A percentile compares a stretch with the other conserved stretches of the same genome.
These are phyloP conservation scores for Berghia stephanieae DNA, from an alignment of 1,140 invertebrate species.

Conservation along the genomic window DNA sequence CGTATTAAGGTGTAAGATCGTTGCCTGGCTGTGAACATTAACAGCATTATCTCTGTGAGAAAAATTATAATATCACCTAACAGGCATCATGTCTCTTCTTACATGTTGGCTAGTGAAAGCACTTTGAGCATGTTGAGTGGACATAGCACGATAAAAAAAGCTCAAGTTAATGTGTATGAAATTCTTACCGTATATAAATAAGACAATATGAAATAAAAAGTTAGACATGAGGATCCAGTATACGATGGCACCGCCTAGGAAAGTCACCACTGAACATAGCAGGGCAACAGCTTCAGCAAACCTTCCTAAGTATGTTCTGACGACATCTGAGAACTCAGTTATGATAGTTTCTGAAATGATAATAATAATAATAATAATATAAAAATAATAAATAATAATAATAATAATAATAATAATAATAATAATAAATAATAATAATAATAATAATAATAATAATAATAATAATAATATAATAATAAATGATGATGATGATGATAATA, in stretches of 20 bases:
- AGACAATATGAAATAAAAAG: slow-evolving; percentile 87
- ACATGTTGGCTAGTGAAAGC: no score
- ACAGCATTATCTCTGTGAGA: no score
- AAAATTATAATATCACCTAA: no score
- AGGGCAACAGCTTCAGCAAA: slow-evolving; percentile 77
- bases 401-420: neutral
- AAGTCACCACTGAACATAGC: slow-evolving; percentile 81
- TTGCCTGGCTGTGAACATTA: no score
- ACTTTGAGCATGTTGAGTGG: no score
- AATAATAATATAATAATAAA: no score
- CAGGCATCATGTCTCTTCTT: no score
- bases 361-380: neutral
- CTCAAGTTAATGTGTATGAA: no score
- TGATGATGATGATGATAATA: no score
- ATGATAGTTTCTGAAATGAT: slow-evolving; percentile 26
- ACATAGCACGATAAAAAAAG: no score
- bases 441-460: neutral
- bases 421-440: neutral
- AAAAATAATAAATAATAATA: neutral
- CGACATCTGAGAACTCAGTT: slow-evolving; percentile 83
- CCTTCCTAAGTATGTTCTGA: slow-evolving; percentile 76
- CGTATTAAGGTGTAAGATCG: no score
- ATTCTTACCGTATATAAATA: slow-evolving; percentile 76
- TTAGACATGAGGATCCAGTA: slow-evolving; percentile 95
- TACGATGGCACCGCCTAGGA: slow-evolving; percentile 86